Conservation (phyloP, 1,140 invertebrate species). For the Caenorhabditis latens region DNA sequence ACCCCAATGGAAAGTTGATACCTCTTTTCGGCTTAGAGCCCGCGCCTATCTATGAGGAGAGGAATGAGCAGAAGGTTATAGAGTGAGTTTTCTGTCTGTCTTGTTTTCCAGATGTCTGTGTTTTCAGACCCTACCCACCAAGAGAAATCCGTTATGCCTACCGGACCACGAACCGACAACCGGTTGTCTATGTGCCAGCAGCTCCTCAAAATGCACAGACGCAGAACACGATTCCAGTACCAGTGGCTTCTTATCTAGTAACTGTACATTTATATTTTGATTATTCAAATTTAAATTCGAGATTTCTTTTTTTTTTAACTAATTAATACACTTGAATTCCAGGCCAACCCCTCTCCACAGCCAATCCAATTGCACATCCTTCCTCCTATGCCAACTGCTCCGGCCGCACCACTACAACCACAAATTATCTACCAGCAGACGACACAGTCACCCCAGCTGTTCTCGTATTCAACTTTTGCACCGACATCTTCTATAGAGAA, state of each 20-base stretch:
- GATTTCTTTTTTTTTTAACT: not conserved
- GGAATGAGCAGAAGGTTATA: not conserved
- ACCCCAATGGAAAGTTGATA: constrained; percentile 43
- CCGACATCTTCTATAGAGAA: not conserved
- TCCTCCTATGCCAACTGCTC: constrained; percentile 15
- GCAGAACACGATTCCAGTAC: constrained; percentile 2
- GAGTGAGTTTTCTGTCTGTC: not conserved
- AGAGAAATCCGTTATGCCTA: constrained; percentile 34
- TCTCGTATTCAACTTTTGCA: not conserved
- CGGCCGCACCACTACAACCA: not conserved
- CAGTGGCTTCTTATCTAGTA: constrained; percentile 43
- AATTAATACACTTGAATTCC: not conserved
- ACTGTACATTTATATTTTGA: constrained; percentile 8
- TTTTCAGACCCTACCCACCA: not conserved
- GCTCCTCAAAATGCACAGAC: not conserved
- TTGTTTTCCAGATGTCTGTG: not conserved
- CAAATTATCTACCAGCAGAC: constrained; percentile 26
- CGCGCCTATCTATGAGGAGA: not conserved
- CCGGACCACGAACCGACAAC: constrained; percentile 25
- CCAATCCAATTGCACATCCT: constrained; percentile 25
- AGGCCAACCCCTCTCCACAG: not conserved
- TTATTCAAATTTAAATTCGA: not conserved
- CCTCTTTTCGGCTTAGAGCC: not conserved
- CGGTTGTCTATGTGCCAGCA: constrained; percentile 44
- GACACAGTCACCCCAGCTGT: not conserved